Conservation (phyloP, 2,888 invertebrate genomes). For the Petrophora chlorosata region DNA sequence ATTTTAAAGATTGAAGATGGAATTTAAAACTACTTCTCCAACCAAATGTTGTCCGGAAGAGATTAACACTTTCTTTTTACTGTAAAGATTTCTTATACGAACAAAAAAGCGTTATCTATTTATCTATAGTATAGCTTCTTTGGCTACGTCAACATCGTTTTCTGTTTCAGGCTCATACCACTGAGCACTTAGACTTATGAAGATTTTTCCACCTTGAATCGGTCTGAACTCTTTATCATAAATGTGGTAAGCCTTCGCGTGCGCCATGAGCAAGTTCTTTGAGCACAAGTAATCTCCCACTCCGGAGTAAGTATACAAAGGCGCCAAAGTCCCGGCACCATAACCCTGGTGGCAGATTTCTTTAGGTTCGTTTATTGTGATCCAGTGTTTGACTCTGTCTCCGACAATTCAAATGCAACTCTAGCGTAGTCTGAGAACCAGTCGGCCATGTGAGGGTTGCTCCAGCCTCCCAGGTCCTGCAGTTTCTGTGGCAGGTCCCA, state of each 20-base stretch:
- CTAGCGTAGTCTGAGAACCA: conserved; percentile 74
- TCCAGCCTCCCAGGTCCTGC: conserved; percentile 79
- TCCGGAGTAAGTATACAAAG: conserved; percentile 39
- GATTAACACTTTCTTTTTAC: too few relatives aligned
- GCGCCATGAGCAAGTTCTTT: conserved; percentile 76
- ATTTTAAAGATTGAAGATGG: too few relatives aligned
- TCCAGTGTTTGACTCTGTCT: conserved; percentile 76
- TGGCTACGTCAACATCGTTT: conserved; percentile 59
- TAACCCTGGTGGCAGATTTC: conserved; percentile 65
- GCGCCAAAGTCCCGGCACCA: conserved; percentile 38
- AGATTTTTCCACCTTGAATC: conserved; percentile 43
- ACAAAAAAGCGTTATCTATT: too few relatives aligned
- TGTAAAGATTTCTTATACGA: too few relatives aligned
- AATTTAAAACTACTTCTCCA: too few relatives aligned
- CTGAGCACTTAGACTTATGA: conserved; percentile 46
- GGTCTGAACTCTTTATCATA: conserved; percentile 59
- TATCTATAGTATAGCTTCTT: too few relatives aligned
- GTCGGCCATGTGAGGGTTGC: conserved; percentile 65
- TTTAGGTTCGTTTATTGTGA: conserved; percentile 82
- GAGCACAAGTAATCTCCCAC: conserved; percentile 72
- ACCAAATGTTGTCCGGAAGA: too few relatives aligned
- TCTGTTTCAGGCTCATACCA: conserved; percentile 56
- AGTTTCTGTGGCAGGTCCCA: conserved; percentile 78
- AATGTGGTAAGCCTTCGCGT: conserved; percentile 68
- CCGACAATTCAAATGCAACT: conserved; percentile 64